phyloP scores from a whole-genome alignment of 2,797 vertebrate genomes.

The Channa striata region DNA sequence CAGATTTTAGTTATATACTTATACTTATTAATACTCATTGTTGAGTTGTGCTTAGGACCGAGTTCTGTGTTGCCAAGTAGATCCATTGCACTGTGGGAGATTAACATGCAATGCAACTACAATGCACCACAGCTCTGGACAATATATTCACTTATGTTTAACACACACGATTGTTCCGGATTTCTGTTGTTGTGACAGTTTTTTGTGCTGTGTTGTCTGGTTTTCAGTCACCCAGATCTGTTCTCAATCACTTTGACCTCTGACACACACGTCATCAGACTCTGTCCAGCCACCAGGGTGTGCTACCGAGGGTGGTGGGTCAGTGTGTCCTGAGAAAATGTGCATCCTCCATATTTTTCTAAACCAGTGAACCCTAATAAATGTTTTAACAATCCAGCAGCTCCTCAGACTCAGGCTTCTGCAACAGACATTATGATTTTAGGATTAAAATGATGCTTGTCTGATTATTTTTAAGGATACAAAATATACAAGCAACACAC shows the following conservation, averaged over 20 bases:
- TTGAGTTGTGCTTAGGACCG: slow-evolving; percentile 44
- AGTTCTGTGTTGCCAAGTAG: slow-evolving; percentile 89
- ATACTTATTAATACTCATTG: neutral
- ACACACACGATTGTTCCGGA: neutral
- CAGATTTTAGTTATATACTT: neutral
- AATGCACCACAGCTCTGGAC: slow-evolving; percentile 92
- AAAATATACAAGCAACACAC: too few species aligned
- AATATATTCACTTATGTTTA: neutral
- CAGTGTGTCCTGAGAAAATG: neutral
- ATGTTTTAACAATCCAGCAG: neutral
- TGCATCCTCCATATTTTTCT: slow-evolving; percentile 15
- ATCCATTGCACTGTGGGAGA: slow-evolving; percentile 86
- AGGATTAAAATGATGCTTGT: neutral
- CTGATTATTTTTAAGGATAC: neutral
- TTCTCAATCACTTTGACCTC: slow-evolving; percentile 7
- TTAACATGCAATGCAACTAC: slow-evolving; percentile 98
- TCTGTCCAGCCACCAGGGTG: slow-evolving; percentile 43
- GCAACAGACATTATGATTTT: slow-evolving; percentile 8
- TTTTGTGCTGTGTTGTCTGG: neutral
- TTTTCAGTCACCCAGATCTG: fast-evolving
- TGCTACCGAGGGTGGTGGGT: slow-evolving; percentile 11
- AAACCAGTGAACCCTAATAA: neutral
- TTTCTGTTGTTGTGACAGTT: neutral
- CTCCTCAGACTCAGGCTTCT: neutral
- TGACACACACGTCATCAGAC: neutral